phyloP scores from a whole-genome alignment of 2,797 vertebrate species.

The Enteromius argenteus region DNA sequence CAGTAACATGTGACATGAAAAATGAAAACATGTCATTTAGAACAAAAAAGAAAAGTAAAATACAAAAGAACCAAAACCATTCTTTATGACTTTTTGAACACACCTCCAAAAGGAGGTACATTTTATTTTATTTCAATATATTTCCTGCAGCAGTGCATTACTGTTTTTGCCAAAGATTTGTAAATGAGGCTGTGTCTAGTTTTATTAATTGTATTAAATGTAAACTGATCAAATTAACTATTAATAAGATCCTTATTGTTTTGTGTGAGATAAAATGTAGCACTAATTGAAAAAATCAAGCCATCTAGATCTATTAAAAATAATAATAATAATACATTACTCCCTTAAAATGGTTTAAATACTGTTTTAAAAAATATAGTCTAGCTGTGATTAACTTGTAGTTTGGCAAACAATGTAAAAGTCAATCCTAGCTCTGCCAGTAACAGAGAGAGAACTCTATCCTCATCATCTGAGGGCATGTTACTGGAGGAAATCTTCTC shows the following conservation, averaged over 20 bases:
- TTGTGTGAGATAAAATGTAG: not conserved
- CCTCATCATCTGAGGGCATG: slow-evolving; percentile 1
- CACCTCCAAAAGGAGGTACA: too few species aligned
- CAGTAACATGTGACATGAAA: too few species aligned
- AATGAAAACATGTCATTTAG: too few species aligned
- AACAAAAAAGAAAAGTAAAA: too few species aligned
- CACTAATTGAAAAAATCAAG: not conserved
- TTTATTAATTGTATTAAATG: not conserved
- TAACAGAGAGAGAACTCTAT: not conserved
- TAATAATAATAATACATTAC: not conserved
- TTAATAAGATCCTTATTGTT: not conserved
- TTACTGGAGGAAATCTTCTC: not conserved
- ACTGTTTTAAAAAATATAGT: not conserved
- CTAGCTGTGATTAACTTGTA: not conserved
- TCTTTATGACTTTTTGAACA: too few species aligned
- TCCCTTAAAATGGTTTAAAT: not conserved
- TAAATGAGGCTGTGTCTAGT: not conserved
- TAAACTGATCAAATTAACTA: not conserved
- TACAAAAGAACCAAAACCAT: too few species aligned
- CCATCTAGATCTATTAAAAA: not conserved
- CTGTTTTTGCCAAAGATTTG: not conserved
- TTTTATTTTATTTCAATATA: not conserved
- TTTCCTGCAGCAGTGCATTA: not conserved
- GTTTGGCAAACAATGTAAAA: not conserved
- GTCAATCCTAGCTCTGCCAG: not conserved